These are phyloP conservation scores for Dicerorhinus sumatrensis DNA, from an alignment of 2,113 vertebrate genomes.

Conservation along the genomic window DNA sequence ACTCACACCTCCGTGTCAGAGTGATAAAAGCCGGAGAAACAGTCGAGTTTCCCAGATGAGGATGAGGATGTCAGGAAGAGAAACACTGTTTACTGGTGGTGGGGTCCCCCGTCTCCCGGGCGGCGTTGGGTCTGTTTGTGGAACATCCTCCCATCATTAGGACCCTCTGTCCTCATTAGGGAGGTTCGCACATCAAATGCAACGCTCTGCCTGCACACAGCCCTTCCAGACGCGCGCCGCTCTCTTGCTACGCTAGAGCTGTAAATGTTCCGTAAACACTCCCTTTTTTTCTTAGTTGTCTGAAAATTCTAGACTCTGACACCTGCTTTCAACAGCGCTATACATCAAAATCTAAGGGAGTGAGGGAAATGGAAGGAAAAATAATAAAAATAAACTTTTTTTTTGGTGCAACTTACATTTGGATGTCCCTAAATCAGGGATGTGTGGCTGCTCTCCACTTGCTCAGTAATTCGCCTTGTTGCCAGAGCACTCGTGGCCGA, in stretches of 20 bases:
- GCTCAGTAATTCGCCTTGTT: neutral
- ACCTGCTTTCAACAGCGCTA: neutral
- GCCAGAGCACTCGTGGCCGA: accelerated
- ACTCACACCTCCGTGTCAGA: neutral
- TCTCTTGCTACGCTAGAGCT: neutral
- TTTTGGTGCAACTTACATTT: accelerated
- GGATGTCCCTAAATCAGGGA: neutral
- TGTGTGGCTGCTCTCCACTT: neutral
- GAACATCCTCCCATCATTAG: neutral
- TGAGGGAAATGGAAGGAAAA: neutral
- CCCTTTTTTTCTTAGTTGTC: neutral
- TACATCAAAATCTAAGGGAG: neutral
- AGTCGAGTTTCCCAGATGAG: neutral
- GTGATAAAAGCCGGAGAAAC: neutral
- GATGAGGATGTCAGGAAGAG: neutral
- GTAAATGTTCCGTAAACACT: neutral
- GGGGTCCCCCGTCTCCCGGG: neutral
- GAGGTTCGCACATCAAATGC: neutral
- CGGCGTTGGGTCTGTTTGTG: accelerated
- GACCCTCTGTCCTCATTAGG: neutral
- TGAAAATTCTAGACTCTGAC: neutral
- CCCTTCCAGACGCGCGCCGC: neutral
- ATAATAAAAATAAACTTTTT: neutral
- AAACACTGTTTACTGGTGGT: accelerated
- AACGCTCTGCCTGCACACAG: accelerated